Evolutionary conservation across 2,797 vertebrate species (phyloP).

Genomic region (Syndactyla subalaris): DNA sequence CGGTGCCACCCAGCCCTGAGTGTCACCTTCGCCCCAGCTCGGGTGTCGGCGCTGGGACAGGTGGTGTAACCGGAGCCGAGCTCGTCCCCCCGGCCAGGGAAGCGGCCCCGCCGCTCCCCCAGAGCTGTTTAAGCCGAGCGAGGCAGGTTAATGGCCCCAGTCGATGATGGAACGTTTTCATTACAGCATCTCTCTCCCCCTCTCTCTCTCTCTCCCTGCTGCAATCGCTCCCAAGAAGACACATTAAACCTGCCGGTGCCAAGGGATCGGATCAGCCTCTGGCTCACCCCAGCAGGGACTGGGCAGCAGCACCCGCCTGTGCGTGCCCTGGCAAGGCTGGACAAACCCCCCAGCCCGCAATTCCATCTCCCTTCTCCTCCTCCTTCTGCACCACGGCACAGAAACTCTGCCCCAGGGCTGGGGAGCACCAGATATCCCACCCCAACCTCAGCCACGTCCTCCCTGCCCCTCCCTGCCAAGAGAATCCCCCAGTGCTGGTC

Average conservation of each 20-base stretch:
- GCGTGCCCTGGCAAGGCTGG: not conserved
- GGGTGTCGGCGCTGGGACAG: not conserved
- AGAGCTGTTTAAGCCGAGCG: not conserved
- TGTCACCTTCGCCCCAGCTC: not conserved
- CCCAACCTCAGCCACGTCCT: fast-evolving
- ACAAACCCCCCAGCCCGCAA: not conserved
- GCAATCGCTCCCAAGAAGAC: not conserved
- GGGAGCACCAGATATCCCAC: not conserved
- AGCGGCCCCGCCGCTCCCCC: not conserved
- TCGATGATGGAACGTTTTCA: conserved; percentile 42
- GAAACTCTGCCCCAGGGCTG: not conserved
- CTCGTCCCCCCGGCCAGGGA: not conserved
- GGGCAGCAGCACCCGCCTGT: fast-evolving
- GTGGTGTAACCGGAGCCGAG: not conserved
- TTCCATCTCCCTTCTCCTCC: not conserved
- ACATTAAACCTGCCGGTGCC: not conserved
- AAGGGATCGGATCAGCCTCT: not conserved
- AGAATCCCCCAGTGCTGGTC: not conserved
- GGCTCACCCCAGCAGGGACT: fast-evolving
- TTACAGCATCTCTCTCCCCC: not conserved
- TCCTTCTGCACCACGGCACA: fast-evolving
- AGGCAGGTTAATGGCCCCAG: conserved; percentile 2
- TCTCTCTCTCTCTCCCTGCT: not conserved
- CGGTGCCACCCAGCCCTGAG: fast-evolving
- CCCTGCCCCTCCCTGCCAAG: fast-evolving